Conservation (phyloP, 1,140 invertebrate species). For the Drosophila nigromelanica region DNA sequence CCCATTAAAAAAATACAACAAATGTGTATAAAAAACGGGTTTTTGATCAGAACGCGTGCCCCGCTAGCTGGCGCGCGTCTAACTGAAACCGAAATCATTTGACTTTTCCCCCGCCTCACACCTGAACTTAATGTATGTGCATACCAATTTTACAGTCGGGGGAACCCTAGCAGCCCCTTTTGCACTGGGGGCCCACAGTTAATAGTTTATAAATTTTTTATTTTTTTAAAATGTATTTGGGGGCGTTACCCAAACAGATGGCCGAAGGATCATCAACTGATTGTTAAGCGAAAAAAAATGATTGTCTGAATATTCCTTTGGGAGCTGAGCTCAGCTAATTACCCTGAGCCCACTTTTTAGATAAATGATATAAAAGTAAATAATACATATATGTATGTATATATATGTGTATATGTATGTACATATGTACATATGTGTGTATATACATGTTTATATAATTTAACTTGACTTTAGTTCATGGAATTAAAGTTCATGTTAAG, state of each 20-base stretch:
- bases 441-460: background rate
- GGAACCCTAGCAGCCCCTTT: conserved; percentile 36
- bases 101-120: conserved; percentile 63
- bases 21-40: conserved; percentile 53
- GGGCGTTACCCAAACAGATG: conserved; percentile 58
- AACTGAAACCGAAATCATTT: conserved; percentile 75
- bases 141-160: conserved; percentile 41
- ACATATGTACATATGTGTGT: too few relatives aligned
- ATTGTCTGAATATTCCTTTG: conserved; percentile 3
- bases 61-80: conserved; percentile 46
- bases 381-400: background rate
- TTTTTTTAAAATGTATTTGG: conserved; percentile 28
- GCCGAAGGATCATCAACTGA: conserved; percentile 66
- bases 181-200: background rate
- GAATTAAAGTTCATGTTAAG: too few relatives aligned
- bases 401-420: too few relatives aligned
- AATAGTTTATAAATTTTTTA: conserved; percentile 32
- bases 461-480: background rate
- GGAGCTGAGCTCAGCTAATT: background rate
- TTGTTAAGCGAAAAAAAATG: conserved; percentile 28
- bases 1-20: conserved; percentile 43
- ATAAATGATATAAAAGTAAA: conserved; percentile 1
- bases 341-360: background rate
- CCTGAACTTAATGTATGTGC: conserved; percentile 40
- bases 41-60: conserved; percentile 66